Percentiles rank a stretch among this genome's conserved stretches.
phyloP scores from a whole-genome alignment of 2,113 vertebrate species.

The Gopherus evgoodei region DNA sequence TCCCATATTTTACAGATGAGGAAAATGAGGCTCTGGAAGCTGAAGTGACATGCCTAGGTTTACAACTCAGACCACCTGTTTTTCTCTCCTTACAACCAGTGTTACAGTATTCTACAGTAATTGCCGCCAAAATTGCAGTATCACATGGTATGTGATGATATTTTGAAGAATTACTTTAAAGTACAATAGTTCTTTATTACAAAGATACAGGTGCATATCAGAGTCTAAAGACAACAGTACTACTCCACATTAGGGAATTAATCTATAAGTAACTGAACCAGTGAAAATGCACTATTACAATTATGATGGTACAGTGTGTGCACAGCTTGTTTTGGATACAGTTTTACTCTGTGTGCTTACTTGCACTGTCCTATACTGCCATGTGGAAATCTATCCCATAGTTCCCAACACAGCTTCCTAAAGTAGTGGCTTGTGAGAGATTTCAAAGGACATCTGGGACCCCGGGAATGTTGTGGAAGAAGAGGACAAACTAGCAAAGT shows the following conservation, averaged over 20 bases:
- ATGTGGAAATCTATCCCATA: neutral
- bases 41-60: neutral
- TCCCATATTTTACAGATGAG: neutral
- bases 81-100: slow-evolving; percentile 10
- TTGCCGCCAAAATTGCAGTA: neutral
- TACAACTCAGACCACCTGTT: neutral
- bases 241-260: neutral
- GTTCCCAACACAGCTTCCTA: neutral
- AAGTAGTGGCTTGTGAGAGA: neutral
- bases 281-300: neutral
- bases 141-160: slow-evolving; percentile 10
- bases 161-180: slow-evolving; percentile 30
- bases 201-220: neutral
- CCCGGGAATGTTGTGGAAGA: neutral
- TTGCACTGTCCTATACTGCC: neutral
- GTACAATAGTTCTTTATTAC: slow-evolving; percentile 6
- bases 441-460: neutral
- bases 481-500: neutral
- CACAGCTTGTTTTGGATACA: neutral
- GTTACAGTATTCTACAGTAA: slow-evolving; percentile 4
- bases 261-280: neutral
- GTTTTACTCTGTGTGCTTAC: accelerated
- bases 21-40: neutral
- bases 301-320: neutral
- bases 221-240: neutral